Base-by-base conservation (phyloP, 2,113 vertebrate species). In the Stegostoma tigrinum region DNA sequence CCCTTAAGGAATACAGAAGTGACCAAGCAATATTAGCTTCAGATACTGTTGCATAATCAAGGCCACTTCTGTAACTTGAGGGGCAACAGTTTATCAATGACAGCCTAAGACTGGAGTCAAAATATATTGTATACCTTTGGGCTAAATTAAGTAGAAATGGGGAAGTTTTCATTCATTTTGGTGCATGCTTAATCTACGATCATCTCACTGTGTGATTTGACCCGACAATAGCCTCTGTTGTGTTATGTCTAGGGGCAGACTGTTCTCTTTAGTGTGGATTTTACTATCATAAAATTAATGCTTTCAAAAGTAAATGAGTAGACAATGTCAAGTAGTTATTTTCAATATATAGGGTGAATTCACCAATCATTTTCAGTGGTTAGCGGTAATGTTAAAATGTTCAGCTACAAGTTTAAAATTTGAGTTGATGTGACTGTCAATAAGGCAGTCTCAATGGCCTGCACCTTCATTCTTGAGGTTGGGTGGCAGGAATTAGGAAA, bases 1-100 rank as follows among this genome's bases (percentile, higher is more conserved):
- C 66, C 93, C 93, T 94, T 94, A n/a, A 94, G 93, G 93, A 94
- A 94, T 45, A 70, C 93, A 94, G 93, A 94, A 94, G 93, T 94
- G 93, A 94, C 93, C 93, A 45, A 70, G 42, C 66, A 48, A 24
- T 38, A 42, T 94, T 24, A 45, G 93, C 38, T 70, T 45, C 66
- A 48, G 93, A 42, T 66, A 94, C 24, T 27, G 42, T 27, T 70
- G 93, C 64, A 72, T 45, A 70, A 67, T 94, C 93, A 70, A 42
- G 66, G 93, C 72, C 93, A 68, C 93, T 48, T 94, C 93, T 94
- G 66, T 94, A 70, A 94, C 66, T 94, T 45, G 2, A 94, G 66
- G 38, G 93, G 24, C 67, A 94, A 94, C 66, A 42, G 66, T 94
- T 94, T 45, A 94, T 10, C 66, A 72, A 94, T 68, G 45, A 70